A percentile compares a stretch with the other conserved stretches of the same genome.
Conservation (phyloP, 2,113 vertebrate genomes). For the Etheostoma spectabile region DNA sequence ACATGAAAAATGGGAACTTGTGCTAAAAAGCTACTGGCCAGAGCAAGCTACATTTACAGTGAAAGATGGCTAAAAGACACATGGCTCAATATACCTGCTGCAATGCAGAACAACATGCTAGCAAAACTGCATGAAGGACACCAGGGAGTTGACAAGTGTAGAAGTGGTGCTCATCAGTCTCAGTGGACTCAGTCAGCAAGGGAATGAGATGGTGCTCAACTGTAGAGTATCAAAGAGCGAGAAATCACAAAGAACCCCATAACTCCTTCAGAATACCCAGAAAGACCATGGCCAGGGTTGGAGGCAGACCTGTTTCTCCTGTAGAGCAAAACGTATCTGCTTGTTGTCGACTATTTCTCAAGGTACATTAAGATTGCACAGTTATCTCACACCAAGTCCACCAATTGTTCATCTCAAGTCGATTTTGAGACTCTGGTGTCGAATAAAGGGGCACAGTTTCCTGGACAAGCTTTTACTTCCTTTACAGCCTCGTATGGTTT, state of each 20-base stretch:
- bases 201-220: not conserved
- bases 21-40: slow-evolving; percentile 6
- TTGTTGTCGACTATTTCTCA: not conserved
- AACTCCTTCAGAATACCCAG: not conserved
- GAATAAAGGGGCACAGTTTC: not conserved
- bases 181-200: not conserved
- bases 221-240: no score
- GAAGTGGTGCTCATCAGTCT: not conserved
- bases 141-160: slow-evolving; percentile 35
- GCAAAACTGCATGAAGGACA: slow-evolving; percentile 31
- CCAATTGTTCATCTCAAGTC: not conserved
- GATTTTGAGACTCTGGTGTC: not conserved
- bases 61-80: slow-evolving; percentile 21
- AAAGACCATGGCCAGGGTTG: slow-evolving; percentile 4
- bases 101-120: slow-evolving; percentile 3
- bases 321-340: not conserved
- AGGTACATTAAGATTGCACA: slow-evolving; percentile 2
- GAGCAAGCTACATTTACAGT: slow-evolving; percentile 19
- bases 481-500: not conserved
- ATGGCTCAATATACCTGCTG: slow-evolving; percentile 8
- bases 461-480: not conserved
- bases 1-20: not conserved
- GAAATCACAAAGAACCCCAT: not conserved
- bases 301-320: not conserved
- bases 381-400: not conserved